Evolutionary conservation across 2,113 vertebrate genomes (phyloP), one percentile per base, ranked within the genome.

Genomic region (Macrotus californicus): DNA sequence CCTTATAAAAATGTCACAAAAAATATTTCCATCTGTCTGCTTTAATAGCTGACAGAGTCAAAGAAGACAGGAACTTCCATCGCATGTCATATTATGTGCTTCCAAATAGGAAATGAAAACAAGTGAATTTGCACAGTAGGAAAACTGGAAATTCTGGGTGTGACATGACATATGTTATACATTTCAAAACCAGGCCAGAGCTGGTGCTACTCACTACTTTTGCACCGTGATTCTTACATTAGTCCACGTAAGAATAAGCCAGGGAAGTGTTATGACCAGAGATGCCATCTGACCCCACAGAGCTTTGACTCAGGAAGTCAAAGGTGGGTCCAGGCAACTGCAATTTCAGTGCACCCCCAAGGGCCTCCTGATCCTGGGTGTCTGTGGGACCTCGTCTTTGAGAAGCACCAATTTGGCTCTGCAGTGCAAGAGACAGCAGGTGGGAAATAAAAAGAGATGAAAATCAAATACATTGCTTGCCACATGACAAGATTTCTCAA

Each of bases 1-100:
- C 15, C 26, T 94, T 93, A 92, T 90, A 36, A 70, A 81, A 89
- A 52, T 34, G 87, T 79, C n/a, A 67, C 50, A 77, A 87, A 77
- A 64, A 88, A 54, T 48, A 36, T 61, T 94, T 92, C 52, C 54
- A 86, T 61, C 79, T 76, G 66, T n/a, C 56, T 76, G 26, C 50
- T 83, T 86, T 64, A n/a, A 64, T 59, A 84, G 50, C 43, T 59
- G 24, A 77, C 36, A 92, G 87, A 70, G 43, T 81, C 34, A 91
- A 72, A 75, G 36, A 80, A 46, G 39, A 48, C 18, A 77, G 16
- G 54, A 39, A 77, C 11, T 43, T 4, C 10, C 43, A 66, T 6
- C 43, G 16, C 36, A 43, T 22, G 1, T 56, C 31, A 2, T 24
- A 83, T n/a, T 39, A 50, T 41, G 24, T 11, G 2, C 21, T 10